phyloP scores from a whole-genome alignment of 2,888 invertebrate genomes.

The Eumacrocentrus americanus region DNA sequence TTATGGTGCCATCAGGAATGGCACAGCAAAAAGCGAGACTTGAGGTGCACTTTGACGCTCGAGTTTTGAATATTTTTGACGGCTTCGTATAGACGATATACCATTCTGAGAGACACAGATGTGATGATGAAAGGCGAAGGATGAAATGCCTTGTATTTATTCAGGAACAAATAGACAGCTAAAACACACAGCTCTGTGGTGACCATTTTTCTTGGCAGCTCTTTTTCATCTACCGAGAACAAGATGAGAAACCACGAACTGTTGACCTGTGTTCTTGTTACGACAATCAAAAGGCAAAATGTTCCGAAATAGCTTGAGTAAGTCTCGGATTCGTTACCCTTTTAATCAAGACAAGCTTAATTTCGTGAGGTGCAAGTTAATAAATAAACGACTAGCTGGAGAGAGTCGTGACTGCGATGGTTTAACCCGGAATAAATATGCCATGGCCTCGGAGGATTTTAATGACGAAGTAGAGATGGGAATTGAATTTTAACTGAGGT shows the following conservation, averaged over 20 bases:
- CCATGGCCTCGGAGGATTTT: constrained; percentile 24
- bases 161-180: too few species aligned
- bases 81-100: not conserved
- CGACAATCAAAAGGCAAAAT: too few species aligned
- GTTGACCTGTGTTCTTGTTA: too few species aligned
- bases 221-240: too few species aligned
- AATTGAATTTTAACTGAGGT: constrained; percentile 20
- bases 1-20: not conserved
- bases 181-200: too few species aligned
- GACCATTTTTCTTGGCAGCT: too few species aligned
- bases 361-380: constrained; percentile 22
- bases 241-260: too few species aligned
- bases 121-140: constrained; percentile 10
- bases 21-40: not conserved
- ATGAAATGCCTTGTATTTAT: too few species aligned
- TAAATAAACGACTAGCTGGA: constrained; percentile 21
- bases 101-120: not conserved
- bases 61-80: not conserved
- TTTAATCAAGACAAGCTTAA: constrained; percentile 33
- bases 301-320: too few species aligned
- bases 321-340: too few species aligned
- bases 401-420: not conserved
- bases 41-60: not conserved
- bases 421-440: constrained; percentile 21
- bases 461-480: constrained; percentile 24